These are phyloP conservation scores for Lathamus discolor DNA, from an alignment of 2,113 vertebrate genomes.

Conservation along the genomic window DNA sequence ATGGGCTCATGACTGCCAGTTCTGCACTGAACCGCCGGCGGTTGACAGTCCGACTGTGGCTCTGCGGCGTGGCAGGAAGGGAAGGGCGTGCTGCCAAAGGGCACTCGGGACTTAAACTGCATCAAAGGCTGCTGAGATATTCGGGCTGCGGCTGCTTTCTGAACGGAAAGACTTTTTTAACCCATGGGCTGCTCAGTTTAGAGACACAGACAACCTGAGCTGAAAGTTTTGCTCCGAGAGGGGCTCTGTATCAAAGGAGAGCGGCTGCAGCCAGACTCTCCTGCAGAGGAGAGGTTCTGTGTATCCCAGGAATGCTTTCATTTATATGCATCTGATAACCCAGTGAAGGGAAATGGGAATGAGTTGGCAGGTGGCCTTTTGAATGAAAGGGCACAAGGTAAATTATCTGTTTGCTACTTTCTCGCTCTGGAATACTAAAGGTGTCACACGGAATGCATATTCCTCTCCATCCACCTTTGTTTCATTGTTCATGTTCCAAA, in stretches of 20 bases:
- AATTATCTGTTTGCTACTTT: conserved; percentile 42
- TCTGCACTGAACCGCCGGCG: background rate
- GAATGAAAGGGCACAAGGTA: conserved; percentile 53
- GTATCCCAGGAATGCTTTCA: background rate
- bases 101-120: fast-evolving
- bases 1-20: background rate
- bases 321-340: conserved; percentile 56
- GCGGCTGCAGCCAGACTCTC: background rate
- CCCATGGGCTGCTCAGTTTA: fast-evolving
- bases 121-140: fast-evolving
- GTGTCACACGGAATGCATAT: background rate
- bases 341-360: conserved; percentile 9
- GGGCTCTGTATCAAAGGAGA: background rate
- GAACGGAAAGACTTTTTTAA: no score
- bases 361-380: conserved; percentile 71
- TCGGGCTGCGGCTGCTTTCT: fast-evolving
- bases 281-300: background rate
- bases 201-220: fast-evolving
- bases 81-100: background rate
- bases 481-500: background rate
- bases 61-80: background rate
- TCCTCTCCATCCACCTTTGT: background rate
- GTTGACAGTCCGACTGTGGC: background rate
- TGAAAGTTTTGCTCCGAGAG: background rate
- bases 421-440: conserved; percentile 45